Percentiles rank a stretch among this genome's conserved stretches.
phyloP scores from a whole-genome alignment of 1,140 invertebrate genomes.

The Colletes latitarsis region DNA sequence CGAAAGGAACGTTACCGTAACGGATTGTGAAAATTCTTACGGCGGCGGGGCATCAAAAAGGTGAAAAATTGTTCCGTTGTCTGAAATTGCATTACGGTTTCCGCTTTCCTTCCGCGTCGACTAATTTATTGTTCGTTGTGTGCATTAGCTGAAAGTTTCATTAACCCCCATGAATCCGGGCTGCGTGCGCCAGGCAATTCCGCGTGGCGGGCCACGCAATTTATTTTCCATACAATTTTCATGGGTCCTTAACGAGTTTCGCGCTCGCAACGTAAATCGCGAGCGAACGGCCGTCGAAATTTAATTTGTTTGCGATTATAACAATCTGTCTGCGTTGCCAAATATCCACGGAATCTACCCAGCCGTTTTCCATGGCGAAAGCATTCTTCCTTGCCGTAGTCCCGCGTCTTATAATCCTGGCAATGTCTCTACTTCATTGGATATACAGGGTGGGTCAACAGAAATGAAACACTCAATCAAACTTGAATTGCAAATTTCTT shows the following conservation, averaged over 20 bases:
- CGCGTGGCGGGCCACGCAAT: conserved; percentile 57
- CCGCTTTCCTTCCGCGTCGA: not conserved
- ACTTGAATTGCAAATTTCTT: no score
- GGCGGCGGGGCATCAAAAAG: no score
- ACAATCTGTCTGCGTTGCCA: not conserved
- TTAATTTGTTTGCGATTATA: conserved; percentile 44
- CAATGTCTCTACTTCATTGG: no score
- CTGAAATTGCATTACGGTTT: not conserved
- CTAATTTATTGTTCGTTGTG: conserved; percentile 46
- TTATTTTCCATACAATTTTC: conserved; percentile 70
- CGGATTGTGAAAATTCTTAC: no score
- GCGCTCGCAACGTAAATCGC: conserved; percentile 34
- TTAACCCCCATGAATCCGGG: conserved; percentile 64
- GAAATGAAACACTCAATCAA: no score
- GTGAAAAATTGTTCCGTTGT: no score
- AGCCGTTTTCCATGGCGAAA: not conserved
- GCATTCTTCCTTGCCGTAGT: no score
- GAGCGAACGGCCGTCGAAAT: conserved; percentile 15
- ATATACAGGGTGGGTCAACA: no score
- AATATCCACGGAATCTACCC: not conserved
- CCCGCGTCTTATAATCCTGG: no score
- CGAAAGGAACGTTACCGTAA: no score
- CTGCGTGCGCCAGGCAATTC: conserved; percentile 41
- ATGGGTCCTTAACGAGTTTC: conserved; percentile 68
- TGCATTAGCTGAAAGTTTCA: conserved; percentile 65